Evolutionary conservation across 2,888 invertebrate genomes (phyloP).

Genomic region (Dugesia japonica): DNA sequence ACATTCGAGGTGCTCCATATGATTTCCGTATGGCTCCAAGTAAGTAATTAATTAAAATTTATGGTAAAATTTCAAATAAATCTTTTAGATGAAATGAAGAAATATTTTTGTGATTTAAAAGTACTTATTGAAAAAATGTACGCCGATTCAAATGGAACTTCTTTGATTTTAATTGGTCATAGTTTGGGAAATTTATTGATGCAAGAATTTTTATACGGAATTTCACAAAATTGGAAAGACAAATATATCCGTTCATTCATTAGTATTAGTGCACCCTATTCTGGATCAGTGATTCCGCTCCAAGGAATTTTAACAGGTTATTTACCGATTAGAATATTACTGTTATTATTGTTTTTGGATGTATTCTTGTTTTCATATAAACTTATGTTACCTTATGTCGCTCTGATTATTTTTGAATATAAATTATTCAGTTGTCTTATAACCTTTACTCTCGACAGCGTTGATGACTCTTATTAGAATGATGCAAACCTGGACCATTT

Average conservation of each 20-base stretch:
- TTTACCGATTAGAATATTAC: no score
- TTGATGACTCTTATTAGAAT: no score
- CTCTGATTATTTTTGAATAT: no score
- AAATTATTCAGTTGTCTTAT: no score
- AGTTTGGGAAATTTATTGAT: constrained; percentile 85
- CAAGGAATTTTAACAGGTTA: constrained; percentile 71
- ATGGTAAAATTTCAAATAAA: neutral
- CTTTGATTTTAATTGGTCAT: constrained; percentile 69
- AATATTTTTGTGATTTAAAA: neutral
- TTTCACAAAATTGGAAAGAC: constrained; percentile 67
- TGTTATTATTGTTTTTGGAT: no score
- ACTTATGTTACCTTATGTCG: no score
- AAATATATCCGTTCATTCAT: constrained; percentile 68
- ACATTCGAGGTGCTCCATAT: neutral
- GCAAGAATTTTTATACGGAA: constrained; percentile 65
- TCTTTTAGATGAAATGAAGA: neutral
- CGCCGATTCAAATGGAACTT: neutral
- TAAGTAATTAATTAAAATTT: neutral
- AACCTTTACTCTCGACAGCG: no score
- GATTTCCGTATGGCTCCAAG: neutral
- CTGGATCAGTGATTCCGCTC: constrained; percentile 78
- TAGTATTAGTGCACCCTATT: constrained; percentile 80
- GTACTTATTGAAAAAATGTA: neutral
- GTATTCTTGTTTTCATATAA: no score
- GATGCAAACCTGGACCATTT: no score